Percentiles rank a stretch among this genome's conserved stretches.
These are phyloP conservation scores for Morone saxatilis DNA, from an alignment of 2,113 vertebrate genomes.

Conservation along the genomic window DNA sequence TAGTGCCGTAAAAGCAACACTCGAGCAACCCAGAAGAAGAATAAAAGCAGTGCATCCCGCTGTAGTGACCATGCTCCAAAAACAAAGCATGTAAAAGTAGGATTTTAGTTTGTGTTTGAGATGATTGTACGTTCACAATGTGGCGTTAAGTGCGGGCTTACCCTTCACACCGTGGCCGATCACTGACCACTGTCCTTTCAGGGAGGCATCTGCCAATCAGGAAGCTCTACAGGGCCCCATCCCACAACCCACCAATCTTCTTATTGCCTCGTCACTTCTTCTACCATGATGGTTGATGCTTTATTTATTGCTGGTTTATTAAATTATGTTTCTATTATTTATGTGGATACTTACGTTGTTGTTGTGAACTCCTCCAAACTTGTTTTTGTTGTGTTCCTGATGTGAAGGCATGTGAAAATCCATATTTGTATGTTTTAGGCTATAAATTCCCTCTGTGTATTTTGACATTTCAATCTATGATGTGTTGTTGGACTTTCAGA, in stretches of 20 bases:
- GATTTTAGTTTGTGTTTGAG: conserved; percentile 43
- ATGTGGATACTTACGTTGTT: conserved; percentile 43
- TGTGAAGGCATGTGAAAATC: conserved; percentile 70
- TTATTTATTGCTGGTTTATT: conserved; percentile 65
- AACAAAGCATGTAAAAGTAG: background rate
- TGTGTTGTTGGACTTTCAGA: conserved; percentile 66
- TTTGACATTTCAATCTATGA: conserved; percentile 69
- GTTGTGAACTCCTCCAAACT: conserved; percentile 49
- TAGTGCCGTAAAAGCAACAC: conserved; percentile 26
- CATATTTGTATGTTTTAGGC: conserved; percentile 69
- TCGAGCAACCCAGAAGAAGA: conserved; percentile 22
- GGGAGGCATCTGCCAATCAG: conserved; percentile 81
- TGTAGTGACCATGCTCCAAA: background rate
- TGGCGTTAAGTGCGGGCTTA: conserved; percentile 46
- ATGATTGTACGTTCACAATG: conserved; percentile 46
- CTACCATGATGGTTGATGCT: conserved; percentile 36
- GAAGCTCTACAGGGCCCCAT: conserved; percentile 72
- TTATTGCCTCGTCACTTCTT: conserved; percentile 56
- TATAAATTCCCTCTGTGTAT: conserved; percentile 53
- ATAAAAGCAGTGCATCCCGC: background rate
- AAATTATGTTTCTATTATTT: conserved; percentile 52
- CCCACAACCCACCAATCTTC: conserved; percentile 51
- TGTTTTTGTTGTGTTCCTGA: conserved; percentile 63
- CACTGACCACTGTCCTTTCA: conserved; percentile 73
- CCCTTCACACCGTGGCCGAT: conserved; percentile 45